A percentile compares a stretch with the other conserved stretches of the same genome.
These are phyloP conservation scores for Embiotoca jacksoni DNA, from an alignment of 2,113 vertebrate species.

Conservation along the genomic window DNA sequence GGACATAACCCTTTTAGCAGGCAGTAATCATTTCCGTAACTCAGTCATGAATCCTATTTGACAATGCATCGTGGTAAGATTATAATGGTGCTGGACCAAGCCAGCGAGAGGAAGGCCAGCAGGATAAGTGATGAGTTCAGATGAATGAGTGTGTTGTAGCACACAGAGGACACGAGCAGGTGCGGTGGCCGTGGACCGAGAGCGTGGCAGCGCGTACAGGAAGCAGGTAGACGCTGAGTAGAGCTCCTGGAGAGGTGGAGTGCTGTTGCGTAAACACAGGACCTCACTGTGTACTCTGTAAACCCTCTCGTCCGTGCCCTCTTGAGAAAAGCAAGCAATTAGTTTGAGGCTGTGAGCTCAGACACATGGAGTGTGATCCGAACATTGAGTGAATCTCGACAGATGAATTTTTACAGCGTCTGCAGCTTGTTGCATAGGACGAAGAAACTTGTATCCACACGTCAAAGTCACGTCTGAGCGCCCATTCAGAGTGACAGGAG, in stretches of 20 bases:
- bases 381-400: constrained; percentile 14
- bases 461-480: background rate
- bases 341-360: constrained; percentile 63
- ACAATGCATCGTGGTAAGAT: background rate
- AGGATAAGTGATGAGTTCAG: constrained; percentile 31
- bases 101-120: background rate
- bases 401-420: constrained; percentile 18
- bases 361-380: constrained; percentile 36
- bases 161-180: constrained; percentile 50
- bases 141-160: constrained; percentile 61
- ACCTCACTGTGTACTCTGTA: constrained; percentile 77
- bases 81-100: constrained; percentile 34
- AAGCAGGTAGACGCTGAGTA: constrained; percentile 61
- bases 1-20: constrained; percentile 10
- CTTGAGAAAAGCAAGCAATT: constrained; percentile 82
- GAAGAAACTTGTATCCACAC: background rate
- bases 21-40: constrained; percentile 18
- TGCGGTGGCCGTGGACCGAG: constrained; percentile 25
- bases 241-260: constrained; percentile 67
- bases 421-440: background rate
- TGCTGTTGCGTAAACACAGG: constrained; percentile 76
- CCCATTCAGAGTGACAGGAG: background rate
- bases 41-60: constrained; percentile 21
- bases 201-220: constrained; percentile 42
- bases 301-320: constrained; percentile 69